phyloP scores from a whole-genome alignment of 2,113 vertebrate species.

The Chiloscyllium plagiosum region DNA sequence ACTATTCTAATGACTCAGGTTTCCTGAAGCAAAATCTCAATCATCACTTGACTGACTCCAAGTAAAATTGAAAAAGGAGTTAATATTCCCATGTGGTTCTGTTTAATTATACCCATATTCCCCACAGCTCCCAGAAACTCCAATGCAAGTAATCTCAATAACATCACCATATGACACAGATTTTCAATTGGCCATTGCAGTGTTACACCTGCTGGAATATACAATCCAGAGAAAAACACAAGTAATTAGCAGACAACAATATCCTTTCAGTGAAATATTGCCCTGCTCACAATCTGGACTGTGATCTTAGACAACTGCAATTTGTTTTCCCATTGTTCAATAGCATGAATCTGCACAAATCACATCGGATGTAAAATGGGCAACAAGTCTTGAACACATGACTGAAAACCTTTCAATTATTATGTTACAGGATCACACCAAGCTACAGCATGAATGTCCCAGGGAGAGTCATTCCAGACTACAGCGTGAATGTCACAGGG shows the following conservation, averaged over 20 bases:
- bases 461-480: neutral
- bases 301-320: neutral
- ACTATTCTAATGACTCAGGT: neutral
- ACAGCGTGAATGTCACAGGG: neutral
- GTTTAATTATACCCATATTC: neutral
- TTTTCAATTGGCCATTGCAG: neutral
- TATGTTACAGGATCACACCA: too few species aligned
- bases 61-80: neutral
- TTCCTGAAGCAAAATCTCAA: neutral
- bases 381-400: neutral
- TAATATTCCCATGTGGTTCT: too few species aligned
- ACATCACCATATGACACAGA: neutral
- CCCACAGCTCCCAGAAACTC: neutral
- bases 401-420: too few species aligned
- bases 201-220: neutral
- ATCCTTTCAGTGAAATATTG: neutral
- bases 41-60: neutral
- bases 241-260: neutral
- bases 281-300: neutral
- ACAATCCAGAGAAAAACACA: neutral
- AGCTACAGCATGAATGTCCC: too few species aligned
- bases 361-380: neutral
- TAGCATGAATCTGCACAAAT: neutral
- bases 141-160: neutral
- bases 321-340: neutral